These are phyloP conservation scores for Triplophysa tibetana DNA, from an alignment of 2,113 vertebrate species.

Conservation along the genomic window DNA sequence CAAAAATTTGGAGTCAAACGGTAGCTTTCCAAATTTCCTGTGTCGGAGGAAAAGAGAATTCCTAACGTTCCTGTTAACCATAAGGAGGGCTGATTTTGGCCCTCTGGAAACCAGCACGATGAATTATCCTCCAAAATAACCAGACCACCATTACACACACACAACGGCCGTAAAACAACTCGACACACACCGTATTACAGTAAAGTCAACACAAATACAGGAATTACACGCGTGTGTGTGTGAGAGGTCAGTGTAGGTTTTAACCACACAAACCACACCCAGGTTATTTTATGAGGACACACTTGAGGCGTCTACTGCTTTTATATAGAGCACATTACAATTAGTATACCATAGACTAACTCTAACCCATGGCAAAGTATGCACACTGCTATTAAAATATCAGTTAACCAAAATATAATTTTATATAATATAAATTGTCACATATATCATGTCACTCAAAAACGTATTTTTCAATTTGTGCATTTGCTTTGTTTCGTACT, in stretches of 20 bases:
- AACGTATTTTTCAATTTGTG: no score
- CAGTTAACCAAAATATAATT: no score
- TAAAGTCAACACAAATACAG: background rate
- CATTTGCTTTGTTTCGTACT: no score
- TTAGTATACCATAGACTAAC: no score
- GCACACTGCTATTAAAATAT: no score
- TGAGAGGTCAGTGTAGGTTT: background rate
- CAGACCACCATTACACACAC: background rate
- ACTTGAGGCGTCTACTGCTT: no score
- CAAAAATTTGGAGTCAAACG: background rate
- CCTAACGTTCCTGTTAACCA: conserved; percentile 11
- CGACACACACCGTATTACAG: background rate
- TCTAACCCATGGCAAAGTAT: no score
- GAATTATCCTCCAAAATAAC: background rate
- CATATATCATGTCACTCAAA: no score
- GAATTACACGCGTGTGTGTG: background rate
- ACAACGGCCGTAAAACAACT: background rate
- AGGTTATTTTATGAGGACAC: no score
- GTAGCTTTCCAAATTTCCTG: background rate
- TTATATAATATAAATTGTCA: no score
- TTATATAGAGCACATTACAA: no score
- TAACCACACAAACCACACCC: no score
- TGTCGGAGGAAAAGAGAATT: background rate
- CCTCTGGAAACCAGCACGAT: background rate
- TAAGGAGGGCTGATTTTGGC: conserved; percentile 1